Percentiles rank a stretch among this genome's conserved stretches.
Evolutionary conservation across 2,888 invertebrate genomes (phyloP).

Genomic region (Heteromyza rotundicornis): DNA sequence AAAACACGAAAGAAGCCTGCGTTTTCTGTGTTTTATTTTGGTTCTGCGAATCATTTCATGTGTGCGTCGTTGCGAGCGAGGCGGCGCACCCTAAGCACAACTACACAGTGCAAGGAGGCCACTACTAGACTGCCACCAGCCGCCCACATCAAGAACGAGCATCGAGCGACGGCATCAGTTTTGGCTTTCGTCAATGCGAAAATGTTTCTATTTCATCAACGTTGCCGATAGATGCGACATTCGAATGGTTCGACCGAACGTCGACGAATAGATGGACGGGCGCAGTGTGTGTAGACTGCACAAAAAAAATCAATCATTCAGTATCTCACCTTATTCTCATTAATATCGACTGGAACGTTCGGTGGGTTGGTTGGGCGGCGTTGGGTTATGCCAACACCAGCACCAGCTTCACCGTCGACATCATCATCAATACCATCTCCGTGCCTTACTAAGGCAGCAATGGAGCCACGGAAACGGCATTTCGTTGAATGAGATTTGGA

Average conservation of each 20-base stretch:
- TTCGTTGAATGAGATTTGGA: conserved; percentile 1
- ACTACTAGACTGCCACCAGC: conserved; percentile 1
- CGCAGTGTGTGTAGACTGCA: conserved; percentile 24
- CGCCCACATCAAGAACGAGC: background rate
- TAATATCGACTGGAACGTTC: conserved; percentile 33
- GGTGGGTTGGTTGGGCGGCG: background rate
- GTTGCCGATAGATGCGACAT: background rate
- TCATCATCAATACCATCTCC: background rate
- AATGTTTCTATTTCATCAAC: conserved; percentile 14
- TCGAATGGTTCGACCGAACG: background rate
- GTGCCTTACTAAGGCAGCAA: background rate
- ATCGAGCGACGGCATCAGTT: background rate
- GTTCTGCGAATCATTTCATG: background rate
- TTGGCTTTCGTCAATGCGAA: background rate
- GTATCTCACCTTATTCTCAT: conserved; percentile 51
- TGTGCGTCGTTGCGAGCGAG: background rate
- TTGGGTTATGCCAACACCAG: background rate
- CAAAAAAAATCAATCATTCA: conserved; percentile 53
- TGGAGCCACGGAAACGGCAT: conserved; percentile 1
- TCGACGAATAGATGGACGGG: background rate
- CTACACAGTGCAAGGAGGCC: background rate
- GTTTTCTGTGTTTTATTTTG: background rate
- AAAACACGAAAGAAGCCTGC: conserved; percentile 11
- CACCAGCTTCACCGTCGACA: background rate
- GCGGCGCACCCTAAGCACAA: background rate